Conservation (phyloP, 2,113 vertebrate genomes). For the Pelecanoides urinatrix region DNA sequence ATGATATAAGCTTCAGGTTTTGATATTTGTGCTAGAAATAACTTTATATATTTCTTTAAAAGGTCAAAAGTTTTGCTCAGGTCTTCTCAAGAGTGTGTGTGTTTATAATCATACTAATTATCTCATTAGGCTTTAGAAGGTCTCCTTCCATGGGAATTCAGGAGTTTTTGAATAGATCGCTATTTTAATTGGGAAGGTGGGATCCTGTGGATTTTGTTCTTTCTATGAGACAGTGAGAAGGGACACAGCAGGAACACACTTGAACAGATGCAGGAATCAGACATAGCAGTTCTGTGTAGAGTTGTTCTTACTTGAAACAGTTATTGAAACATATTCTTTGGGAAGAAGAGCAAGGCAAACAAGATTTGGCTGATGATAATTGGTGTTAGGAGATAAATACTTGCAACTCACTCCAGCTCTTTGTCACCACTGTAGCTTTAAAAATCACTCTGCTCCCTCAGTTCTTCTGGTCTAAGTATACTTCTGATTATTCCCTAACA, state of each 20-base stretch:
- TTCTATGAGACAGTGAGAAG: background rate
- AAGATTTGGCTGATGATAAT: background rate
- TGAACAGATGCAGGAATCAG: background rate
- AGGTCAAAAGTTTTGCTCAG: background rate
- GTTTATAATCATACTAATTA: background rate
- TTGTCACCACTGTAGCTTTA: background rate
- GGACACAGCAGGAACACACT: background rate
- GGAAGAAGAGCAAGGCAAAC: background rate
- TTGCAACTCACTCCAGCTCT: background rate
- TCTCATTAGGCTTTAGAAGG: background rate
- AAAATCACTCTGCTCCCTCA: background rate
- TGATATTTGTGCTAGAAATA: background rate
- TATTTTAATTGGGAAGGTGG: background rate
- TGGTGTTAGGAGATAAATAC: background rate
- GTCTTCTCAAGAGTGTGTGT: background rate
- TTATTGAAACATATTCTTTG: background rate
- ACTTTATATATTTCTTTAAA: background rate
- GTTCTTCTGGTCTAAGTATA: background rate
- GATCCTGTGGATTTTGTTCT: background rate
- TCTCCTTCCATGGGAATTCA: background rate
- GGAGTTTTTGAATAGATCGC: background rate
- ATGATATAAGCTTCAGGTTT: background rate
- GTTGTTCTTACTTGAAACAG: background rate
- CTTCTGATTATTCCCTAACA: background rate
- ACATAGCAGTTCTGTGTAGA: background rate